Percentiles rank a stretch among this genome's conserved stretches.
Evolutionary conservation across 2,113 vertebrate species (phyloP).

Genomic region (Blennius ocellaris): DNA sequence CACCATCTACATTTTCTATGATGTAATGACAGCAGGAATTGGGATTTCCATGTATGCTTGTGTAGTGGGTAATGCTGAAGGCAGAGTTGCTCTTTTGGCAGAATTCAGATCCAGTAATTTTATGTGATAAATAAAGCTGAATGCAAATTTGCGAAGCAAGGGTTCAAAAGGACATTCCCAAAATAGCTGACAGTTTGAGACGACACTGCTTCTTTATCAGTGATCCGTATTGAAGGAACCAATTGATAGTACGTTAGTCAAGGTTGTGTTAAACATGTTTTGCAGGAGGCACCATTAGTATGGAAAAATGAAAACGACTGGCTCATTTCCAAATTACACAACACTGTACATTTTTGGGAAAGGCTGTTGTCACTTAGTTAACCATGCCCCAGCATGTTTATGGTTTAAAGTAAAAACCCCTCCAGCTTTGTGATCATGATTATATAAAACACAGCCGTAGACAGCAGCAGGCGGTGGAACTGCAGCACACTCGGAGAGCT

Average conservation of each 20-base stretch:
- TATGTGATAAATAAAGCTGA: background rate
- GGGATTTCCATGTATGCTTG: background rate
- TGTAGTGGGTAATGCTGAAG: background rate
- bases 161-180: background rate
- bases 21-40: background rate
- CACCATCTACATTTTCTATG: background rate
- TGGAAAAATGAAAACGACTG: no score
- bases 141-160: background rate
- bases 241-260: background rate
- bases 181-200: constrained; percentile 1
- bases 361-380: background rate
- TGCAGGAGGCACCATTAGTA: background rate
- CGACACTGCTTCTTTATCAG: background rate
- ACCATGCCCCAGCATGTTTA: background rate
- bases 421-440: background rate
- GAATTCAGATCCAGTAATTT: background rate
- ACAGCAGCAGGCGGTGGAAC: background rate
- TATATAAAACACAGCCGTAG: background rate
- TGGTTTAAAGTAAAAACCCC: background rate
- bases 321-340: background rate
- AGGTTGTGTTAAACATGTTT: background rate
- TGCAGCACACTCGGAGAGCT: background rate
- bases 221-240: background rate
- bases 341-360: background rate
- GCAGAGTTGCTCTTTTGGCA: background rate